A percentile compares a stretch with the other conserved stretches of the same genome.
phyloP scores from a whole-genome alignment of 2,113 vertebrate species.

The Neotragus pygmaeus region DNA sequence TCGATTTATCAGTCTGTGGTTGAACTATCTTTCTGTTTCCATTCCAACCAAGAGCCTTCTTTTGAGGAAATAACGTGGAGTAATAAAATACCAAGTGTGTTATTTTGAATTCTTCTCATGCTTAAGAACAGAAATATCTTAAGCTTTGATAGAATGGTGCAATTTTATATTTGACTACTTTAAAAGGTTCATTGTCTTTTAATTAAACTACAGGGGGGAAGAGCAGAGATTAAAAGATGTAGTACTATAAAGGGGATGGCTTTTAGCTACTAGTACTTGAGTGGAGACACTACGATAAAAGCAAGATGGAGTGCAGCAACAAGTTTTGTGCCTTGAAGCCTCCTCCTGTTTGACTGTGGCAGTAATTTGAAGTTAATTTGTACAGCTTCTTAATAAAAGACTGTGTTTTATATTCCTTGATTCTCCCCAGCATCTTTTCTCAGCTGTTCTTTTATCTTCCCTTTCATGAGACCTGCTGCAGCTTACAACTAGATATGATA shows the following conservation, averaged over 20 bases:
- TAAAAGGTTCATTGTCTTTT: slow-evolving; percentile 50
- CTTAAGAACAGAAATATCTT: slow-evolving; percentile 14
- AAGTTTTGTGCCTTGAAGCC: slow-evolving; percentile 54
- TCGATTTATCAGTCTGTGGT: slow-evolving; percentile 12
- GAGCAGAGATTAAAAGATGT: neutral
- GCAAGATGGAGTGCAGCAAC: slow-evolving; percentile 45
- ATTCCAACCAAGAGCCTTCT: neutral
- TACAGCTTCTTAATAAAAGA: slow-evolving; percentile 35
- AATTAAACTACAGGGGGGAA: slow-evolving; percentile 23
- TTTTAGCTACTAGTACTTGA: slow-evolving; percentile 41
- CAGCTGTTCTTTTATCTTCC: slow-evolving; percentile 29
- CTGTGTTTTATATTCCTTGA: slow-evolving; percentile 45
- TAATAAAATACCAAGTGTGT: slow-evolving; percentile 36
- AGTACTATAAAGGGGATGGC: neutral
- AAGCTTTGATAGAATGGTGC: neutral
- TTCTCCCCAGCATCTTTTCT: slow-evolving; percentile 19
- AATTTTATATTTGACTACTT: slow-evolving; percentile 43
- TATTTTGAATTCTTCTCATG: slow-evolving; percentile 58
- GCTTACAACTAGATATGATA: neutral
- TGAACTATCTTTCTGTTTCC: slow-evolving; percentile 25
- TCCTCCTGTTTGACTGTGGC: slow-evolving; percentile 16
- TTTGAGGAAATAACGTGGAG: neutral
- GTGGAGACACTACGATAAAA: slow-evolving; percentile 23
- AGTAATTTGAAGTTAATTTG: slow-evolving; percentile 45
- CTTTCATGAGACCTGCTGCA: neutral